Conservation (phyloP, 2,888 invertebrate species). For the Zygothrica quintamaculata region DNA sequence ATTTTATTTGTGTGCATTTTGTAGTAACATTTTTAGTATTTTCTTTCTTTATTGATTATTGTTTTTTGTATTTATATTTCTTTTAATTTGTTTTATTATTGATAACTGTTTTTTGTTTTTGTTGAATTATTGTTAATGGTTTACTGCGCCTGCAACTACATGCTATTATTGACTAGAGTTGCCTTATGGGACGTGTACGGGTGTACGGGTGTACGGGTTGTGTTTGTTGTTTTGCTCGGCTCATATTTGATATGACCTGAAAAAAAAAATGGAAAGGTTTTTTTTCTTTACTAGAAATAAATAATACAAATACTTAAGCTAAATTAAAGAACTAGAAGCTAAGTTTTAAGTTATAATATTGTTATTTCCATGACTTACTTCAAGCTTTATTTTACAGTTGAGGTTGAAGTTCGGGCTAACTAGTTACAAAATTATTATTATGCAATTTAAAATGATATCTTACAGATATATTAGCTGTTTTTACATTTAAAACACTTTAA, state of each 20-base stretch:
- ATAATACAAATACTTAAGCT: too few relatives aligned
- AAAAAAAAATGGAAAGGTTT: too few relatives aligned
- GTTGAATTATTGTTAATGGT: constrained; percentile 52
- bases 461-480: too few relatives aligned
- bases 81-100: constrained; percentile 45
- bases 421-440: neutral
- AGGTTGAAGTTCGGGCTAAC: too few relatives aligned
- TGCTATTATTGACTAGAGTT: constrained; percentile 83
- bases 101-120: neutral
- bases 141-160: constrained; percentile 75
- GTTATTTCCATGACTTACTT: too few relatives aligned
- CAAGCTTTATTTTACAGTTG: too few relatives aligned
- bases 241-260: constrained; percentile 71
- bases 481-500: too few relatives aligned
- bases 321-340: too few relatives aligned
- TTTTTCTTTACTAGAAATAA: too few relatives aligned
- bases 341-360: too few relatives aligned
- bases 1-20: constrained; percentile 34
- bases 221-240: constrained; percentile 42
- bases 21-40: constrained; percentile 43
- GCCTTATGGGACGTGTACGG: constrained; percentile 80
- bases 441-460: neutral
- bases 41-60: constrained; percentile 25
- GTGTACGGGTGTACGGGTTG: constrained; percentile 10
- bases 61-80: too few relatives aligned